Evolutionary conservation across 2,113 vertebrate species (phyloP).

Genomic region (Hyperopisus bebe): DNA sequence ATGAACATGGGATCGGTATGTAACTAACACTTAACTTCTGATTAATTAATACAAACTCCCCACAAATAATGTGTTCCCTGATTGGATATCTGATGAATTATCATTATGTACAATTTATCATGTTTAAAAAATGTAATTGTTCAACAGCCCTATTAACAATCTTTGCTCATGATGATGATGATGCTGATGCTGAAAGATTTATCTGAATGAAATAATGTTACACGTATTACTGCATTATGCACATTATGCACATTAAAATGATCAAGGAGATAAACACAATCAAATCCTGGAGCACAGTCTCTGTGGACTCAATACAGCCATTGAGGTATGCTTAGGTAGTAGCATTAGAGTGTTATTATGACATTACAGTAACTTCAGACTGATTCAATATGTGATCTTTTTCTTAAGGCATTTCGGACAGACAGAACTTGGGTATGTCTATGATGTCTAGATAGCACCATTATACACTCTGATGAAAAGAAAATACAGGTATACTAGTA

Average conservation of each 20-base stretch:
- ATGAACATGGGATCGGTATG: not conserved
- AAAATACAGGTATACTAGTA: not conserved
- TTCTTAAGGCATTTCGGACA: not conserved
- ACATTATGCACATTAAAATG: not conserved
- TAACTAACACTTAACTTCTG: not conserved
- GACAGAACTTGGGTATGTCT: not conserved
- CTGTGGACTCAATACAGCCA: not conserved
- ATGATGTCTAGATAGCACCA: not conserved
- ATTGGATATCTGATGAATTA: not conserved
- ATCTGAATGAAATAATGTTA: not conserved
- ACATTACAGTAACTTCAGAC: not conserved
- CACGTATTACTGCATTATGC: not conserved
- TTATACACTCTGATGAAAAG: not conserved
- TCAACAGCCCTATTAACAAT: not conserved
- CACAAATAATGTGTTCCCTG: not conserved
- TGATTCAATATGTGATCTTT: not conserved
- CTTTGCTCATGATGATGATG: not conserved
- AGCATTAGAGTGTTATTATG: not conserved
- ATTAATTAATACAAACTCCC: not conserved
- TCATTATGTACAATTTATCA: not conserved
- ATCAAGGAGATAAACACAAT: not conserved
- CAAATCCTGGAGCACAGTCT: not conserved
- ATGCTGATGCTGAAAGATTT: not conserved
- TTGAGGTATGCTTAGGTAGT: not conserved
- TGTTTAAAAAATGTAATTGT: not conserved